These are phyloP conservation scores for Orius laevigatus DNA, from an alignment of 1,140 invertebrate genomes.

Conservation along the genomic window DNA sequence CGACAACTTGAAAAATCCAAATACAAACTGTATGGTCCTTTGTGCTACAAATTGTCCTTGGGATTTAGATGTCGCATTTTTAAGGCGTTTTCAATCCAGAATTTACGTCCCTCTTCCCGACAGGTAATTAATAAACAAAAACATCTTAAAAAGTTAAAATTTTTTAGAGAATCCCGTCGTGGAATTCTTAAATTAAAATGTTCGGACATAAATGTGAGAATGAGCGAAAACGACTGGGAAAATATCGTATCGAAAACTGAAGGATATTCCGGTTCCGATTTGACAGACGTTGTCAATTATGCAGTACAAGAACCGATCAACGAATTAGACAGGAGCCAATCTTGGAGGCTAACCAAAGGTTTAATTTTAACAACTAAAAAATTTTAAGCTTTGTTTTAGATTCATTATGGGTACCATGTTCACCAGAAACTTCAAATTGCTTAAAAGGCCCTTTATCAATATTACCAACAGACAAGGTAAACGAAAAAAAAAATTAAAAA, in stretches of 20 bases:
- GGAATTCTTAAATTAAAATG: constrained; percentile 26
- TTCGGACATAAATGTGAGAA: constrained; percentile 17
- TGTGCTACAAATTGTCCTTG: constrained; percentile 48
- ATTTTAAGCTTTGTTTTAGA: too few species aligned
- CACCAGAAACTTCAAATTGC: too few species aligned
- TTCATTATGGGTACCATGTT: too few species aligned
- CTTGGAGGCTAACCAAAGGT: not conserved
- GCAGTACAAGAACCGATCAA: constrained; percentile 22
- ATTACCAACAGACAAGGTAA: too few species aligned
- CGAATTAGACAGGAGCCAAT: constrained; percentile 7
- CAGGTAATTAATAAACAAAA: constrained; percentile 18
- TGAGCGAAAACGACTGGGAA: constrained; percentile 27
- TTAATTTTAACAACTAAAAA: too few species aligned
- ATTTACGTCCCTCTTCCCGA: constrained; percentile 41
- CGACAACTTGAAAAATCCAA: constrained; percentile 22
- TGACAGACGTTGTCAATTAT: constrained; percentile 30
- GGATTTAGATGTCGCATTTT: constrained; percentile 42
- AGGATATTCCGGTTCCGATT: constrained; percentile 38
- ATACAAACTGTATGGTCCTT: constrained; percentile 28
- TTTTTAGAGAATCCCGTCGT: constrained; percentile 24
- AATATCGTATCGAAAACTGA: constrained; percentile 31
- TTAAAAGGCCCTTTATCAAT: too few species aligned
- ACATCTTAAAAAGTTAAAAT: too few species aligned
- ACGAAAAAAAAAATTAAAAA: too few species aligned
- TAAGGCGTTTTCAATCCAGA: constrained; percentile 39